Percentiles rank a stretch among this genome's conserved stretches.
Evolutionary conservation across 30 jellyfish, hydroid and myxozoan species (phyloP).

Genomic region (Aurelia aurita complex sp. Pacific): DNA sequence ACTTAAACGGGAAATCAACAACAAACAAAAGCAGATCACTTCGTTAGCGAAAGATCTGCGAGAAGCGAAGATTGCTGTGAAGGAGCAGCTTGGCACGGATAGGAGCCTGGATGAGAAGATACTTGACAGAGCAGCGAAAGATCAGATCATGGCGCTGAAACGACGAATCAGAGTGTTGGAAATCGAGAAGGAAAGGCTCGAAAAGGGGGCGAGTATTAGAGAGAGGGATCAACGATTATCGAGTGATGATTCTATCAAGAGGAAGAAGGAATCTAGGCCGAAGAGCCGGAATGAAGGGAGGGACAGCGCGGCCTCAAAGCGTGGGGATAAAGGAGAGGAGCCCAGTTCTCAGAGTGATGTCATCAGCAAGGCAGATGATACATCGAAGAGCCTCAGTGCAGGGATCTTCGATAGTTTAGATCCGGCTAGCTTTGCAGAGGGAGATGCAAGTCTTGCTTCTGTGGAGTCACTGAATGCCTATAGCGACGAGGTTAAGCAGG

Average conservation of each 20-base stretch:
- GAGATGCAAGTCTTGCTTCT: conserved; percentile 32
- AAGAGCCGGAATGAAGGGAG: conserved; percentile 19
- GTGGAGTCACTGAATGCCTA: conserved; percentile 27
- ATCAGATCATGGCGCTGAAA: conserved; percentile 62
- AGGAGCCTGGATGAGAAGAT: conserved; percentile 56
- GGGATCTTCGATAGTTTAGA: conserved; percentile 23
- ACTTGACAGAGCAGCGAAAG: conserved; percentile 65
- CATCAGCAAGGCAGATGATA: conserved; percentile 37
- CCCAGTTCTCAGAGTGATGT: conserved; percentile 7
- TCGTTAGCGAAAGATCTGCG: conserved; percentile 89
- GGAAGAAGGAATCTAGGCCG: conserved; percentile 15
- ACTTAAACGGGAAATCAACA: conserved; percentile 68
- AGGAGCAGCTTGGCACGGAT: conserved; percentile 64
- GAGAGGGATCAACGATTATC: conserved; percentile 26
- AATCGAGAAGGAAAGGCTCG: conserved; percentile 61
- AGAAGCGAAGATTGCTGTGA: conserved; percentile 65
- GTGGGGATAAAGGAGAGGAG: background rate
- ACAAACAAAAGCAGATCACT: conserved; percentile 72
- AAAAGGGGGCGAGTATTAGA: conserved; percentile 9
- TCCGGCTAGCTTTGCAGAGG: conserved; percentile 32
- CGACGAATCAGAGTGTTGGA: conserved; percentile 46
- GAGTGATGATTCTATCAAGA: conserved; percentile 29
- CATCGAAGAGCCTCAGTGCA: conserved; percentile 25
- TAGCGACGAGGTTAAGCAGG: conserved; percentile 28
- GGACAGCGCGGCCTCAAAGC: background rate